Base-by-base conservation (phyloP, 64 coral and sea anemone genomes). In the Stichodactyla helianthus region DNA sequence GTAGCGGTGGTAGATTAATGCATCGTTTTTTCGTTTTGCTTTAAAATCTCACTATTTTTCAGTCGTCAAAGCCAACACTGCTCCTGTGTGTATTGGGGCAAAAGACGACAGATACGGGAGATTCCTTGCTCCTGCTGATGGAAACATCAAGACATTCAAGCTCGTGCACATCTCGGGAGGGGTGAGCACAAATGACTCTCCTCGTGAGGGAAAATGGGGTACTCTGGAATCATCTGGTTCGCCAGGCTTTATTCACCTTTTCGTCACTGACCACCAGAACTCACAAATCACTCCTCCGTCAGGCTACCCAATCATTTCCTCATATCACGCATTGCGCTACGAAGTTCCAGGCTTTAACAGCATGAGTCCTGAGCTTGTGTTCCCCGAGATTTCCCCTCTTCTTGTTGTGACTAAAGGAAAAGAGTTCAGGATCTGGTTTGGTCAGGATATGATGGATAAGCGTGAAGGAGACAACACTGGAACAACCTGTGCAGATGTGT, bases 81-180 rank as follows among this genome's bases (percentile, higher is more conserved):
- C 20, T 52, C 28, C 35, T 51, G 85, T 86, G 50, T 86, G 85
- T 20, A 51, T 52, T 54, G 85, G 85, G 5, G 64, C 85, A 10
- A 86, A 55, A 51, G 23, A 86, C 59, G 64, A 86, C 50, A 67
- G 58, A 0, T 86, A 86, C 51, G 85, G 85, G 9, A 67, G 9
- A 4, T 86, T 86, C 51, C 25, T 11, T n/a, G 68, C 65, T 71
- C 59, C 63, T 53, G 50, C 44, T 59, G 11, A 63, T 50, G 85
- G 85, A 52, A 28, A 71, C 0, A 76, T 86, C 51, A 71, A 26
- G 63, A 70, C 63, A 53, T 54, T 86, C 12, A 86, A 86, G 65
- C 85, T 86, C 44, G 85, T 74, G 5, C 64, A 86, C 51, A 23
- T 71, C 63, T 86, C 85, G 19, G 85, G 85, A 11, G 16, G 67